Base-by-base conservation (phyloP, 2,888 invertebrate genomes). In the Hypena proboscidalis region DNA sequence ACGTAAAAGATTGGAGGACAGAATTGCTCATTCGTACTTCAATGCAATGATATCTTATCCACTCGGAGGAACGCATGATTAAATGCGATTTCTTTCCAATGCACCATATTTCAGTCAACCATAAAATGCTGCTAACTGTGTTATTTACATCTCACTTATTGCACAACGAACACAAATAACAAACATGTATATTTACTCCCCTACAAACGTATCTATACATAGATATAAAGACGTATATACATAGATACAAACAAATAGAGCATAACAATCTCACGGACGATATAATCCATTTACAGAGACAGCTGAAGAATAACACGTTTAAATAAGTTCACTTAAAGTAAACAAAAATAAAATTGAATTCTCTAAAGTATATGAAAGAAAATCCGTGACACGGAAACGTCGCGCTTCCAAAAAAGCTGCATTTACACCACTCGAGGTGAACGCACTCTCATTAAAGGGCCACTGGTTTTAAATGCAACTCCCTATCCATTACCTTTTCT, bases 391-490 rank as follows among this genome's bases (percentile, higher is more conserved):
- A 87, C 87, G 87, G 88, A 87, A 88, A 85, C 75, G 80, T 54
- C 61, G 65, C 70, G 65, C 64, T 68, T 76, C 75, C 73, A 86
- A 85, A 78, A 77, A 73, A 73, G 79, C 77, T 74, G 74, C 77
- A 75, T 79, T 83, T 80, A 77, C 77, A 73, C 68, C 61, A 70
- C 70, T 70, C 62, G 80, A 79, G 87, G 83, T 86, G 80, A 85
- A 87, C 67, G 90, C 80, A 77, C 89, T 85, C 88, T 88, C 84
- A 88, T 89, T 89, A 89, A 88, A 87, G 81, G 79, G 83, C 73
- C 75, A 70, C 77, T 74, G 75, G 72, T 77, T 83, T 79, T 74
- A 81, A 79, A 74, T 56, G 58, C 59, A 63, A 52, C 30, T 48
- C 58, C 34, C 9, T 30, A 45, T 73, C 67, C 84, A 85, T 73